Evolutionary conservation across 2,888 invertebrate genomes (phyloP).

Genomic region (Oithona nana): DNA sequence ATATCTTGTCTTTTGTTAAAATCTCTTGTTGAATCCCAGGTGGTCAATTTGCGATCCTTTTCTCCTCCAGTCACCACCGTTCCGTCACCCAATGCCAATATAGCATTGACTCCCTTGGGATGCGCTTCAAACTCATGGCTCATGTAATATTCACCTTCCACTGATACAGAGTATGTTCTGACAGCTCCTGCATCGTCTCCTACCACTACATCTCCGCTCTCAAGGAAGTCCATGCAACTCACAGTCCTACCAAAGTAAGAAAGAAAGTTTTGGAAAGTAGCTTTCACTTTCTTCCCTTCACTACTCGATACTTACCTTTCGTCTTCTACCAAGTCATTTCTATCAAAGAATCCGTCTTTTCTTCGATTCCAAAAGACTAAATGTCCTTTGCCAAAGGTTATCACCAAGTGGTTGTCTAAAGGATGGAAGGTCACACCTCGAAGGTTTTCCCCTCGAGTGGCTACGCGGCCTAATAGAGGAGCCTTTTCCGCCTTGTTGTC

Average conservation of each 20-base stretch:
- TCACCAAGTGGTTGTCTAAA: constrained; percentile 67
- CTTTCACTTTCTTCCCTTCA: not conserved
- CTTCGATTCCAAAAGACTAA: constrained; percentile 78
- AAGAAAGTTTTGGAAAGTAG: not conserved
- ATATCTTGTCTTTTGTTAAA: constrained; percentile 75
- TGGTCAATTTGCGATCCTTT: constrained; percentile 68
- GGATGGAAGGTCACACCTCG: constrained; percentile 79
- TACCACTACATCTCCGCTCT: constrained; percentile 76
- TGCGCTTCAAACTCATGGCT: constrained; percentile 10
- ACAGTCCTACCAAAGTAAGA: constrained; percentile 23
- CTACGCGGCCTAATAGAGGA: constrained; percentile 75
- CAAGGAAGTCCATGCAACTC: constrained; percentile 70
- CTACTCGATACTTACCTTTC: constrained; percentile 6
- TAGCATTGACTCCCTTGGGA: constrained; percentile 39
- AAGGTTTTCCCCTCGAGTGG: constrained; percentile 68
- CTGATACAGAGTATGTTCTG: constrained; percentile 70
- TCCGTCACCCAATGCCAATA: constrained; percentile 74
- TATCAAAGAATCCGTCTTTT: constrained; percentile 73
- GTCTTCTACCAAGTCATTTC: constrained; percentile 33
- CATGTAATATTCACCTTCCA: constrained; percentile 71
- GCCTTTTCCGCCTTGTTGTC: constrained; percentile 44
- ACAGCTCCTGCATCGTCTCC: constrained; percentile 81
- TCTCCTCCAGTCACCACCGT: constrained; percentile 76
- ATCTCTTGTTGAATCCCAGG: constrained; percentile 77
- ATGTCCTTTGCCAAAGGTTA: constrained; percentile 77